Evolutionary conservation across 1,140 invertebrate genomes (phyloP), one percentile per base, ranked within the genome.

Genomic region (Listronotus oregonensis): DNA sequence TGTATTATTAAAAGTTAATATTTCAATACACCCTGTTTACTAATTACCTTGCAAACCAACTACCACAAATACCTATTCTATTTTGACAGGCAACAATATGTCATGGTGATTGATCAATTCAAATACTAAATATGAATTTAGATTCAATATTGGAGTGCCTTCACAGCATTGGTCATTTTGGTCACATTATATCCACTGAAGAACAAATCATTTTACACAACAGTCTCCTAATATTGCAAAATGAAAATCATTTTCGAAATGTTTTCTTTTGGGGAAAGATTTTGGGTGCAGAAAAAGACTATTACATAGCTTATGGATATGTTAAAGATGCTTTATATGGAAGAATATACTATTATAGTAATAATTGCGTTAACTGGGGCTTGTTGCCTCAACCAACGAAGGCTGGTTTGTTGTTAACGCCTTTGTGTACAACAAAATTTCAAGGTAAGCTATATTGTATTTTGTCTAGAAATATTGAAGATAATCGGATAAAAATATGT

Each of bases 251-350:
- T 72, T 91, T 91, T 74, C 76, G 79, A 2, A 85, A 86, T 64
- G 84, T 89, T 50, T 90, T 85, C 66, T 90, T 91, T 65, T 91
- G 89, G 88, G 90, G 90, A 1, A 84, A 84, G 73, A 86, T 93
- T 40, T 83, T 85, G 56, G 90, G 88, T 0, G 78, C 82, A 0
- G 81, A 85, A 43, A 81, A 78, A 6, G 90, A 92, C 79, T 93
- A 92, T 73, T 87, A 89, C 70, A 83, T 93, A 42, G 86, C 88
- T 3, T 90, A 85, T 72, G 90, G 90, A 12, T 89, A 87, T 61
- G 80, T 81, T 15, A 86, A 83, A 46, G 89, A 92, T 72, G 87
- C 85, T 32, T 72, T 91, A 3, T 74, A 79, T 27, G 85, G 86
- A 65, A 82, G 83, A 66, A 83, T 83, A 40, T 92, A 86, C 77